phyloP scores from a whole-genome alignment of 2,113 vertebrate species.

The Rhea americana region DNA sequence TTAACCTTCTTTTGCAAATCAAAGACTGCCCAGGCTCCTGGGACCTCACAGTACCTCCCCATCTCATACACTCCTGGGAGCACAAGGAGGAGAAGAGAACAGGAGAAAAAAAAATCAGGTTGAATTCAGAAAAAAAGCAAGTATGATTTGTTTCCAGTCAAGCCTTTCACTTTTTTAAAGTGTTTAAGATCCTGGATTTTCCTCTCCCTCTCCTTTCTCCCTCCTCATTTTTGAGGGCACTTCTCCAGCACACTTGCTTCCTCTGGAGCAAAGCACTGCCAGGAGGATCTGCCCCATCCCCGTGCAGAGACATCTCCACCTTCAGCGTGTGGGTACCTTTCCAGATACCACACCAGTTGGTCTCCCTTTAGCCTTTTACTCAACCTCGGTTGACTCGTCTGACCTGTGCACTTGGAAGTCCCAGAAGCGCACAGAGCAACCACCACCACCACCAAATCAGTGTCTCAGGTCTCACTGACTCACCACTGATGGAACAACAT shows the following conservation, averaged over 20 bases:
- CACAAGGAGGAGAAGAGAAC: neutral
- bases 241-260: neutral
- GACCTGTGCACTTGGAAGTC: neutral
- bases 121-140: neutral
- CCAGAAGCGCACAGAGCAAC: neutral
- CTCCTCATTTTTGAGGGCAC: neutral
- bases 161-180: neutral
- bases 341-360: neutral
- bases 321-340: too few relatives aligned
- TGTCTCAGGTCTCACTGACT: neutral
- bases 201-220: neutral
- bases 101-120: accelerated
- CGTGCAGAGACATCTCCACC: neutral
- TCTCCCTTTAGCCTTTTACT: neutral
- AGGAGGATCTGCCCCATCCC: neutral
- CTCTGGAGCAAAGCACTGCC: neutral
- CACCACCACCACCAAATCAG: neutral
- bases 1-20: neutral
- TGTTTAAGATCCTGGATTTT: neutral
- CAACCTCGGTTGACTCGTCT: neutral
- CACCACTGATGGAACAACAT: accelerated
- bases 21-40: neutral
- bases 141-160: too few relatives aligned
- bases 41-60: neutral
- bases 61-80: neutral